Conservation (phyloP, 2,888 invertebrate genomes). For the Mesorhabditis spiculigera region DNA sequence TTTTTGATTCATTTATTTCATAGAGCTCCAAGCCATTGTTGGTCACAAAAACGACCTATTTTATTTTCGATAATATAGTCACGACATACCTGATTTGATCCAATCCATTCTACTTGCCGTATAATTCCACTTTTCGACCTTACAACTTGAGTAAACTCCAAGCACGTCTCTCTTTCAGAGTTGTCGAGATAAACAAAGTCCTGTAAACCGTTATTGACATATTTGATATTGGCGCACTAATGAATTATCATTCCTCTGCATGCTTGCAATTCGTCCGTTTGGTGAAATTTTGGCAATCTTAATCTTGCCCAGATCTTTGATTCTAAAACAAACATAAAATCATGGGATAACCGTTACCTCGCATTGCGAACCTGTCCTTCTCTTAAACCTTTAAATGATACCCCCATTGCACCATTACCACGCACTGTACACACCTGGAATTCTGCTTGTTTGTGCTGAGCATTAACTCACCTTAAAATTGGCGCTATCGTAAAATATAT, state of each 20-base stretch:
- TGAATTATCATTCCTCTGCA: not conserved
- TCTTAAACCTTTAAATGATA: not conserved
- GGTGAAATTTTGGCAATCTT: slow-evolving; percentile 1
- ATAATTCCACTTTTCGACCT: not conserved
- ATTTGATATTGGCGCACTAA: not conserved
- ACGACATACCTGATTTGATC: not conserved
- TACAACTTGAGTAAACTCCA: slow-evolving; percentile 1
- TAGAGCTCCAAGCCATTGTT: slow-evolving; percentile 42
- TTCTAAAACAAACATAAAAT: not conserved
- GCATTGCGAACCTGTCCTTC: not conserved
- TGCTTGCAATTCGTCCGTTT: slow-evolving; percentile 1
- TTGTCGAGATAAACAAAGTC: not conserved
- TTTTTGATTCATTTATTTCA: slow-evolving; percentile 34
- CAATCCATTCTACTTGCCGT: not conserved
- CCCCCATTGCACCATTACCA: not conserved
- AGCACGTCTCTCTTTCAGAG: not conserved
- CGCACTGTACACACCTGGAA: not conserved
- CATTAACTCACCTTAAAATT: not conserved
- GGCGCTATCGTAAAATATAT: slow-evolving; percentile 1
- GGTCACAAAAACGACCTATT: slow-evolving; percentile 37
- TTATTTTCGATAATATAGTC: not conserved
- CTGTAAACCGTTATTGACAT: not conserved
- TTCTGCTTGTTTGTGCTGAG: not conserved
- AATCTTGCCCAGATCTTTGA: not conserved
- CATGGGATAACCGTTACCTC: too few species aligned